These are phyloP conservation scores for Drosophila putrida DNA, from an alignment of 2,888 invertebrate species.

Conservation along the genomic window DNA sequence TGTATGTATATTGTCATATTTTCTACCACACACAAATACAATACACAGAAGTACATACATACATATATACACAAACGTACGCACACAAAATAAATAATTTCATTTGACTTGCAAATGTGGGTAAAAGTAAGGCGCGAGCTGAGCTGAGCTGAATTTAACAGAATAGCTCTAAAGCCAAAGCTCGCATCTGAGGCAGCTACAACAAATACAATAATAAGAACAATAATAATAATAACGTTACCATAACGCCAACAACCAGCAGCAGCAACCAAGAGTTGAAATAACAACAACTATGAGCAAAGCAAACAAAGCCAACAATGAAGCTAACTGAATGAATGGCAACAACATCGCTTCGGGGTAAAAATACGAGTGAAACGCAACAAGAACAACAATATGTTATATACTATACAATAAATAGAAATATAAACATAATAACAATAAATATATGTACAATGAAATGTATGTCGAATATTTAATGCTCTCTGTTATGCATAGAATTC, in stretches of 20 bases:
- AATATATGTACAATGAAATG: neutral
- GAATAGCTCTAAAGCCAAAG: slow-evolving; percentile 24
- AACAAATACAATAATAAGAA: slow-evolving; percentile 17
- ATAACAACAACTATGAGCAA: slow-evolving; percentile 25
- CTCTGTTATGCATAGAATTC: slow-evolving; percentile 1
- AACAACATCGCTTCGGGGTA: slow-evolving; percentile 31
- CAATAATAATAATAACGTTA: slow-evolving; percentile 19
- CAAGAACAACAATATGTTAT: slow-evolving; percentile 1
- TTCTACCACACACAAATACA: slow-evolving; percentile 13
- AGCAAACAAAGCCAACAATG: slow-evolving; percentile 61
- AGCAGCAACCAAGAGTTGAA: slow-evolving; percentile 19
- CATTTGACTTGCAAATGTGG: slow-evolving; percentile 77
- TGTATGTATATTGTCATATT: slow-evolving; percentile 47
- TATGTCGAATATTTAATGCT: slow-evolving; percentile 18
- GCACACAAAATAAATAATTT: slow-evolving; percentile 73
- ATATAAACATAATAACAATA: neutral
- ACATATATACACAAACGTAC: slow-evolving; percentile 5
- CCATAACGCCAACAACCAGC: slow-evolving; percentile 44
- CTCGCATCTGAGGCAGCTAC: slow-evolving; percentile 30
- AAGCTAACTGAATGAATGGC: slow-evolving; percentile 67
- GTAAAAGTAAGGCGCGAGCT: slow-evolving; percentile 38
- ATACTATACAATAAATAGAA: neutral
- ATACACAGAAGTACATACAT: slow-evolving; percentile 6
- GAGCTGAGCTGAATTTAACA: slow-evolving; percentile 28
- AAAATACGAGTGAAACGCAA: slow-evolving; percentile 2